phyloP scores from a whole-genome alignment of 2,888 invertebrate species.

The Melieria omissa region DNA sequence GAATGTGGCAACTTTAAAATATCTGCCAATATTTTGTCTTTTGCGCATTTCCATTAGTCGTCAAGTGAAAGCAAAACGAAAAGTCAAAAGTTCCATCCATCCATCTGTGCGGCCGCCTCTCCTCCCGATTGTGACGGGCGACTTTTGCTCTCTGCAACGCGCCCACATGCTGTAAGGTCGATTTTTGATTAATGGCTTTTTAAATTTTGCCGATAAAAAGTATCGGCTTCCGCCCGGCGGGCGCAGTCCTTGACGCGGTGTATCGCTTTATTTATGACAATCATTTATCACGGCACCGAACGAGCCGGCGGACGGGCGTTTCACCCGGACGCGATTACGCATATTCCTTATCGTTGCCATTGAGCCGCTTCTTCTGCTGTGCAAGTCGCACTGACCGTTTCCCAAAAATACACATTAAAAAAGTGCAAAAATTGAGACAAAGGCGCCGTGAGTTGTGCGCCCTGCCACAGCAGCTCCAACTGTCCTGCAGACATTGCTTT shows the following conservation, averaged over 20 bases:
- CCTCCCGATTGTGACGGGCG: background rate
- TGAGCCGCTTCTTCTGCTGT: too few relatives aligned
- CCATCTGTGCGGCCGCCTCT: background rate
- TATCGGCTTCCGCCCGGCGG: too few relatives aligned
- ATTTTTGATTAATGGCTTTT: slow-evolving; percentile 48
- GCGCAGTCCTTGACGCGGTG: slow-evolving; percentile 18
- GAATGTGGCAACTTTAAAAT: too few relatives aligned
- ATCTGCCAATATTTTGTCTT: too few relatives aligned
- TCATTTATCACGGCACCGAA: slow-evolving; percentile 60
- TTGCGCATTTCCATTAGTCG: background rate
- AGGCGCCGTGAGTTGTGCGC: too few relatives aligned
- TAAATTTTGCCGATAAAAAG: slow-evolving; percentile 42
- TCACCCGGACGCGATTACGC: background rate
- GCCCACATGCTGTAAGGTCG: slow-evolving; percentile 29
- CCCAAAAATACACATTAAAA: too few relatives aligned
- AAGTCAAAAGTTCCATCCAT: too few relatives aligned
- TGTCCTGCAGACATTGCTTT: too few relatives aligned
- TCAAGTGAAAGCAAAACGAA: background rate
- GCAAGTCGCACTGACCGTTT: too few relatives aligned
- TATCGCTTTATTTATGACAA: slow-evolving; percentile 61
- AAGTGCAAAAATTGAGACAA: too few relatives aligned
- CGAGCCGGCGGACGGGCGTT: slow-evolving; percentile 36
- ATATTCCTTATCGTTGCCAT: background rate
- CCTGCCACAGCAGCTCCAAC: too few relatives aligned
- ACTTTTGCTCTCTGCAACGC: too few relatives aligned